Conservation (phyloP, 2,888 invertebrate genomes). For the Agriotes lineatus region DNA sequence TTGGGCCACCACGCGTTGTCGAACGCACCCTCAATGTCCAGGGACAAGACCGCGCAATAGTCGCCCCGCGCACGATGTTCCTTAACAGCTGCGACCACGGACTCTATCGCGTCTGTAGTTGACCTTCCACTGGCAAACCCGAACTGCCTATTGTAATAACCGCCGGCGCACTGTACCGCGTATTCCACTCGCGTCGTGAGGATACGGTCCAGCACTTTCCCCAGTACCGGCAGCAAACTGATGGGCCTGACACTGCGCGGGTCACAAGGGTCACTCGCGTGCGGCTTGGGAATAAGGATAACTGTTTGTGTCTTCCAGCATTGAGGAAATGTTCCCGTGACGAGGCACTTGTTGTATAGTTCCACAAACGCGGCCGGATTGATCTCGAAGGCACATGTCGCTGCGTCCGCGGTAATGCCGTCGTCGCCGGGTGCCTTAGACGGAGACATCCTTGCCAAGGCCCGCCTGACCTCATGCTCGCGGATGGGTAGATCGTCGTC, state of each 20-base stretch:
- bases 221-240: too few species aligned
- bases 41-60: too few species aligned
- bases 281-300: slow-evolving; percentile 21
- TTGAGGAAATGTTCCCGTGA: too few species aligned
- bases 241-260: too few species aligned
- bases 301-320: slow-evolving; percentile 20
- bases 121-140: slow-evolving; percentile 24
- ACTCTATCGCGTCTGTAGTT: slow-evolving; percentile 29
- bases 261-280: too few species aligned
- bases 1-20: too few species aligned
- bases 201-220: too few species aligned
- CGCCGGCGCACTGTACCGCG: neutral
- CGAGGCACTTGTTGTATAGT: slow-evolving; percentile 24
- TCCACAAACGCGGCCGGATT: neutral
- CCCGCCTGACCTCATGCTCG: too few species aligned
- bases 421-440: slow-evolving; percentile 28
- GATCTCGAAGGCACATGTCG: slow-evolving; percentile 1
- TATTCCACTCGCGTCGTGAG: too few species aligned
- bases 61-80: too few species aligned
- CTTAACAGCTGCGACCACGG: neutral
- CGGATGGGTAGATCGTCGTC: too few species aligned
- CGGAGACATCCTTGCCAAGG: slow-evolving; percentile 9
- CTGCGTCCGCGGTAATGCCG: slow-evolving; percentile 28
- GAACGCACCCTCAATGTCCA: too few species aligned
- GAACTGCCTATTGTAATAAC: slow-evolving; percentile 17